Conservation (phyloP, 2,113 vertebrate genomes). For the Orthonyx spaldingii region DNA sequence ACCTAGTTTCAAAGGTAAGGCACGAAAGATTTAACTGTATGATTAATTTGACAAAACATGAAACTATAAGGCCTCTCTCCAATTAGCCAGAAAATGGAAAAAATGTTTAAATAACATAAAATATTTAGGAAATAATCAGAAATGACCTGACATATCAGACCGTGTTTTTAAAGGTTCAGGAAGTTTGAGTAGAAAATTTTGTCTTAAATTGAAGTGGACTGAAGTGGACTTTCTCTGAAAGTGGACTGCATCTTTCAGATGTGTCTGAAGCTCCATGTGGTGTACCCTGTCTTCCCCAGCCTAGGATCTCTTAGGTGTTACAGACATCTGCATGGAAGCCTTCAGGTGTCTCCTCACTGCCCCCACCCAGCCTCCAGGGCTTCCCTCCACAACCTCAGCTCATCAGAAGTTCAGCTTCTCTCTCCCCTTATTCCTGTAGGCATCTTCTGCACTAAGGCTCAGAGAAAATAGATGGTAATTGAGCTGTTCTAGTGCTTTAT, state of each 20-base stretch:
- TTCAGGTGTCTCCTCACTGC: background rate
- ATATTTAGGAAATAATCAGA: background rate
- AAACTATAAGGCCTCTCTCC: background rate
- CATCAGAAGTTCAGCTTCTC: background rate
- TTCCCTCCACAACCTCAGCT: background rate
- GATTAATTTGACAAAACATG: background rate
- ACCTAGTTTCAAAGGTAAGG: slow-evolving; percentile 9
- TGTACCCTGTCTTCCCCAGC: background rate
- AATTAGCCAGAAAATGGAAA: background rate
- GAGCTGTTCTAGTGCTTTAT: background rate
- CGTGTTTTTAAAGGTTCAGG: background rate
- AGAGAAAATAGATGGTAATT: background rate
- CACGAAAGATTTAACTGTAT: background rate
- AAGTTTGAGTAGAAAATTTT: background rate
- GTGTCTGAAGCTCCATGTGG: background rate
- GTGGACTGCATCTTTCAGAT: background rate
- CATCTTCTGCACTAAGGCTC: background rate
- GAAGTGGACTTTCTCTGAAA: too few species aligned
- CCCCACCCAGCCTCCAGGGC: background rate
- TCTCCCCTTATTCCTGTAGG: background rate
- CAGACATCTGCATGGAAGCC: background rate
- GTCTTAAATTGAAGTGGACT: background rate
- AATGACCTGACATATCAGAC: background rate
- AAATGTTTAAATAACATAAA: background rate
- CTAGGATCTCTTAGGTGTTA: background rate